Evolutionary conservation across 2,888 invertebrate species (phyloP).

Genomic region (Drosophila leonis): DNA sequence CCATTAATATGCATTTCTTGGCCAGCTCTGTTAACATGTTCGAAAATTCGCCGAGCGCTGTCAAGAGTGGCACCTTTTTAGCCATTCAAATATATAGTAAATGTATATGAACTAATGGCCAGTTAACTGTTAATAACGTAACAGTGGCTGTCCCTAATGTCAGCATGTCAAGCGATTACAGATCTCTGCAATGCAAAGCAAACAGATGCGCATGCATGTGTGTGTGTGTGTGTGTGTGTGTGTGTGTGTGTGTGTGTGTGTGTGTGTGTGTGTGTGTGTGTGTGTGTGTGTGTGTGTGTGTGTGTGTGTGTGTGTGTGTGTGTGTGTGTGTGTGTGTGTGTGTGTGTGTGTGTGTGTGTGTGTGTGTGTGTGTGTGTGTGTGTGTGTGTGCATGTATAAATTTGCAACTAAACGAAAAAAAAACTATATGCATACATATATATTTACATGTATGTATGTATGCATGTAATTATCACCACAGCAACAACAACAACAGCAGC

Average conservation of each 20-base stretch:
- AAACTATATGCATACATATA: no score
- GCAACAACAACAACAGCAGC: neutral
- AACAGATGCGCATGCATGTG: neutral
- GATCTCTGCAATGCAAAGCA: conserved; percentile 12
- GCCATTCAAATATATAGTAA: neutral
- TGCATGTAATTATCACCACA: conserved; percentile 35
- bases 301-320: neutral
- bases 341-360: no score
- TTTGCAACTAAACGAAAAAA: no score
- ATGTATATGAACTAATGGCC: neutral
- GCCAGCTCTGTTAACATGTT: neutral
- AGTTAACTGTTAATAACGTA: neutral
- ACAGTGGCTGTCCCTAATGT: conserved; percentile 11
- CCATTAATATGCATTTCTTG: neutral
- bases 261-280: neutral
- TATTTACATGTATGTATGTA: neutral
- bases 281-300: neutral
- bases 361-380: no score
- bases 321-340: neutral
- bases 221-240: neutral
- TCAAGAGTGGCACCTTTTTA: neutral
- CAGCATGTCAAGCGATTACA: conserved; percentile 23
- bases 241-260: neutral
- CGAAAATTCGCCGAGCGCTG: neutral
- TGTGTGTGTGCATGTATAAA: neutral